Evolutionary conservation across 2,888 invertebrate species (phyloP), one percentile per base, ranked within the genome.

Genomic region (Adelphocoris suturalis): DNA sequence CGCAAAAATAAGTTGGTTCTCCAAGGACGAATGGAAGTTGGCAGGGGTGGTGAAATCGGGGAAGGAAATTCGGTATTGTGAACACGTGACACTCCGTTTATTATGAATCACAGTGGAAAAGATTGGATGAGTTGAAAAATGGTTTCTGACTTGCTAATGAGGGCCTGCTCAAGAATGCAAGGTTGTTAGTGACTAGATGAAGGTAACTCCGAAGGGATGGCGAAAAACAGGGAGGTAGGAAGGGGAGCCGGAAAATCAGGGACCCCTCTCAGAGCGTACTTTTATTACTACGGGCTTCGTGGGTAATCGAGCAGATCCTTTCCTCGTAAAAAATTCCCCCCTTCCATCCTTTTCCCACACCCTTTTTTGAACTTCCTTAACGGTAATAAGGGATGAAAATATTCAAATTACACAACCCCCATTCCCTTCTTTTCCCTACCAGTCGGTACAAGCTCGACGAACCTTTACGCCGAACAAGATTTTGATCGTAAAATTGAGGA

Each of bases 291-390:
- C 88, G 61, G 48, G 80, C 85, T 88, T 48, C 88, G 52, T 78
- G 88, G 88, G 88, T 78, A 88, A 88, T 88, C 88, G 88, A 88
- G 88, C 88, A 88, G 57, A 88, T 46, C 88, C 52, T 78, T 76
- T 46, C 48, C 86, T 47, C 75, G 37, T 47, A 27, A 57, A 28
- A 28, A 52, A 61, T 19, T 19, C 46, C 61, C 57, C 37, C 19
- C n/a, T 61, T 85, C 84, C 55, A 55, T 14, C 46, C 47, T 19
- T 11, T 9, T 14, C 12, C 78, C 78, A 75, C 75, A n/a, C 61
- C 61, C 27, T 23, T 46, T 37, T 57, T 55, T 27, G 37, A 61
- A 52, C 55, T 37, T 27, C 28, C 82, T 47, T 52, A 52, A 52
- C 52, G 23, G 78, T 88, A 88, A 88, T 88, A 88, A 88, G 80